phyloP scores from a whole-genome alignment of 2,113 vertebrate species.

The Hemiprocne comata region DNA sequence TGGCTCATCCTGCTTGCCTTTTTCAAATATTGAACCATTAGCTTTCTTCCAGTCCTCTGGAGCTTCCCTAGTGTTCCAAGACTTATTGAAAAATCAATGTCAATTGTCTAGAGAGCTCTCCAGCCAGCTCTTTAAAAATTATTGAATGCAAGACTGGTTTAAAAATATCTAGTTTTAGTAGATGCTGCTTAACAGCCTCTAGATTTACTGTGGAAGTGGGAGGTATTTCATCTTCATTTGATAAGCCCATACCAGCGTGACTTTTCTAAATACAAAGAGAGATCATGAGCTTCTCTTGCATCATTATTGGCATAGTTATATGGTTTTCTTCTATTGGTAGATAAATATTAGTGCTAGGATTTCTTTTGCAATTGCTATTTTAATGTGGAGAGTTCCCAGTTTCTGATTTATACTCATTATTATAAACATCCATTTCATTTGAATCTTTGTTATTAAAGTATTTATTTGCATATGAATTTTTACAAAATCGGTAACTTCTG shows the following conservation, averaged over 20 bases:
- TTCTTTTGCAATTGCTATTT: background rate
- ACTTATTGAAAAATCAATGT: constrained; percentile 49
- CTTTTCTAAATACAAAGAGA: background rate
- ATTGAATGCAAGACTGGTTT: constrained; percentile 19
- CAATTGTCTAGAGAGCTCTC: constrained; percentile 20
- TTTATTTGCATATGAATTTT: background rate
- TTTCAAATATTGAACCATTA: constrained; percentile 21
- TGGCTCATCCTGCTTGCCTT: background rate
- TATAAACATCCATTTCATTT: background rate
- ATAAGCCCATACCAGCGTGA: background rate
- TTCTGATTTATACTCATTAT: background rate
- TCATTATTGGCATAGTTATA: background rate
- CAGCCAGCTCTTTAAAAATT: background rate
- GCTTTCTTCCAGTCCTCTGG: background rate
- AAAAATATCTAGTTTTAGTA: constrained; percentile 5
- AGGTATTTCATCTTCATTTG: background rate
- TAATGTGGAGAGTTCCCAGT: background rate
- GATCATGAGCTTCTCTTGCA: background rate
- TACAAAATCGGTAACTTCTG: background rate
- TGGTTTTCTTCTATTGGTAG: background rate
- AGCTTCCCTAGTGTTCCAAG: constrained; percentile 7
- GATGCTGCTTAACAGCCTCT: background rate
- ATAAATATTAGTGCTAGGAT: background rate
- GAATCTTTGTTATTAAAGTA: background rate
- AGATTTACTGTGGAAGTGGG: background rate